Evolutionary conservation across 2,888 invertebrate genomes (phyloP), one percentile per base, ranked within the genome.

Genomic region (Lasioglossum zephyrum): DNA sequence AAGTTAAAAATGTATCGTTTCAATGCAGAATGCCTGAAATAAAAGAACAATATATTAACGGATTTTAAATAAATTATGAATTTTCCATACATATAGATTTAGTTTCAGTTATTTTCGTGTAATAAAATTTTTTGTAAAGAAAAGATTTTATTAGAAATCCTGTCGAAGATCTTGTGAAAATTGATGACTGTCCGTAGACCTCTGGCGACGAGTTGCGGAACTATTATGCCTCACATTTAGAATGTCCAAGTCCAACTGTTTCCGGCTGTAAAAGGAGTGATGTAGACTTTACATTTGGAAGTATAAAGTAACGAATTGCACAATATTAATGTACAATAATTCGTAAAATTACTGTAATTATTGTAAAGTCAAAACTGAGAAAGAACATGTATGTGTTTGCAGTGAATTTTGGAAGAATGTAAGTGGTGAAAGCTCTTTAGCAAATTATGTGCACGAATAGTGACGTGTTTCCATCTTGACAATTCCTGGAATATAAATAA

Each of bases 391-490:
- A 41, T 75, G 66, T 31, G 53, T 80, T 77, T 53, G 47, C 31
- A 72, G 39, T 47, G 57, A 13, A 31, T 79, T 69, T 36, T n/a
- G 39, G 22, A 60, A 39, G 47, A 39, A 53, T 47, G 85, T 53
- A 73, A 81, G 70, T 75, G 77, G 79, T 84, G 81, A 83, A 73
- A 81, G 47, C 72, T 84, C 75, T 79, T 81, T 77, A 79, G 84
- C 84, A 87, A 93, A 93, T 90, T 93, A 94, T 94, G 94, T 90
- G 91, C 88, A 89, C 87, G 78, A 88, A 87, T 82, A 91, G 92
- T 93, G 93, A 94, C 93, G 93, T 93, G 91, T 94, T 94, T 89
- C 92, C 92, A 91, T 94, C 93, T 92, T 94, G 94, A 94, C 93
- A 92, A 87, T 88, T 92, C 81, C 82, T 82, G 82, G 78, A 88